A percentile compares a stretch with the other conserved stretches of the same genome.
These are phyloP conservation scores for Apis florea DNA, from an alignment of 1,140 invertebrate genomes.

Conservation along the genomic window DNA sequence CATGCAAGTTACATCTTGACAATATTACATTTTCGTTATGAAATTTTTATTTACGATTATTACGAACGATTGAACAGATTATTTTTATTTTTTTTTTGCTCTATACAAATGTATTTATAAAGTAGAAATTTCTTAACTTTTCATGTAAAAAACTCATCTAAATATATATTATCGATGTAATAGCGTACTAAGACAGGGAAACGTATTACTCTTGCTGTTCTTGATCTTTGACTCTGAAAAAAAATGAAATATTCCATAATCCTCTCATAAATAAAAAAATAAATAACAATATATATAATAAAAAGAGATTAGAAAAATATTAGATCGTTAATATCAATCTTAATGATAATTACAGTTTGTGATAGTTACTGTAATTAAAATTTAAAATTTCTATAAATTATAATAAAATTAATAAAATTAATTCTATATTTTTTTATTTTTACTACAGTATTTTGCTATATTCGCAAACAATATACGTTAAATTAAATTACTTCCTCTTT, in stretches of 20 bases:
- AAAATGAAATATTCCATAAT: constrained; percentile 54
- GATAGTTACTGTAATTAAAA: background rate
- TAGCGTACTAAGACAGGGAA: background rate
- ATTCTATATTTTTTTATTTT: no score
- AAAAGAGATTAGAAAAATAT: constrained; percentile 60
- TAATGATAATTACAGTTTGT: background rate
- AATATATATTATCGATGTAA: constrained; percentile 11
- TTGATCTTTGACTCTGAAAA: constrained; percentile 70
- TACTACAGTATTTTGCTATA: no score
- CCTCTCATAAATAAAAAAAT: constrained; percentile 59
- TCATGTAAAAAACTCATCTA: constrained; percentile 5
- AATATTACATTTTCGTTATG: no score
- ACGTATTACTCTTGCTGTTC: constrained; percentile 52
- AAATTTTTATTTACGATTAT: background rate
- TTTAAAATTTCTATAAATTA: no score
- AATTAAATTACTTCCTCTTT: no score
- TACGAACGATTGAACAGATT: background rate
- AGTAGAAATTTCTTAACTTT: background rate
- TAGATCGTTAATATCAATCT: background rate
- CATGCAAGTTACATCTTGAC: no score
- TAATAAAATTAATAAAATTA: no score
- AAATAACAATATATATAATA: constrained; percentile 67
- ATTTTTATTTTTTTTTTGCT: background rate
- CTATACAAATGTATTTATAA: background rate
- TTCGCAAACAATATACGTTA: no score